phyloP scores from a whole-genome alignment of 2,113 vertebrate species.

The Daboia siamensis region DNA sequence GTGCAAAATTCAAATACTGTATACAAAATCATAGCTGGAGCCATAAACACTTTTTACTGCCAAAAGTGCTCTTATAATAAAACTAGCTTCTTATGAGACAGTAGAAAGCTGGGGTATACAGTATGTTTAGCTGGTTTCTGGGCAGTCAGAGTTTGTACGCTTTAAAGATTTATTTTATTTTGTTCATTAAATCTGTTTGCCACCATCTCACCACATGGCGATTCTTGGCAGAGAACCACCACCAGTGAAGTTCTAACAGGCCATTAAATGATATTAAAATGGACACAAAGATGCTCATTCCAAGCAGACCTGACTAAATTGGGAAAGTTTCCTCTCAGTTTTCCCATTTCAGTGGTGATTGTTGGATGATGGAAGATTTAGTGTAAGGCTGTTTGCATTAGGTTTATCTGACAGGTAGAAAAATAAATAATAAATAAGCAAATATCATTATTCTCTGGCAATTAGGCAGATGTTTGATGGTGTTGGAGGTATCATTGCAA shows the following conservation, averaged over 20 bases:
- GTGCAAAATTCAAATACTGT: background rate
- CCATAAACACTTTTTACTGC: background rate
- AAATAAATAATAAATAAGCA: too few relatives aligned
- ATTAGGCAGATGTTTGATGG: background rate
- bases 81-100: background rate
- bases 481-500: background rate
- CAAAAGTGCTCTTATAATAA: background rate
- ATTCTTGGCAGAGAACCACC: background rate
- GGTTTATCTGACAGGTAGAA: too few relatives aligned
- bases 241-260: background rate
- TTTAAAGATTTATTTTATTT: background rate
- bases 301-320: background rate
- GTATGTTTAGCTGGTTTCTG: background rate
- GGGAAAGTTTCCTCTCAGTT: background rate
- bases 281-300: background rate
- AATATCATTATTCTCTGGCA: too few relatives aligned
- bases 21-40: background rate
- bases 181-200: background rate
- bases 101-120: background rate
- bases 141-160: background rate
- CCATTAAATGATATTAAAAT: background rate
- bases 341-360: background rate
- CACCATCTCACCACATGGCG: background rate
- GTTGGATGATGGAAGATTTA: background rate
- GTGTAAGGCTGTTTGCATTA: background rate